phyloP scores from a whole-genome alignment of 2,888 invertebrate species.

The Harmothoe impar region DNA sequence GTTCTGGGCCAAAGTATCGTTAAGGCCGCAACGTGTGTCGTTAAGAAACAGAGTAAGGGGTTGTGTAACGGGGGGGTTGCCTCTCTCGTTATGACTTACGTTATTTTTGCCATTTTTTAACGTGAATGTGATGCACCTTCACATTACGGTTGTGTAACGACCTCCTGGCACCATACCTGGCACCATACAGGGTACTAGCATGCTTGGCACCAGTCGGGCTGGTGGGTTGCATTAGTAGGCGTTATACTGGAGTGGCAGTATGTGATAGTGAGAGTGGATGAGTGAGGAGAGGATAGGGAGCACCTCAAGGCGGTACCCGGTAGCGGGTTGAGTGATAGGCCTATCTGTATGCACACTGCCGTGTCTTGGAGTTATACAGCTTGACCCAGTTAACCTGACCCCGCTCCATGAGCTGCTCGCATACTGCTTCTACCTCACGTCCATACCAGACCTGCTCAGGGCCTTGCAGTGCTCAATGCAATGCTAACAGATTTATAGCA shows the following conservation, averaged over 20 bases:
- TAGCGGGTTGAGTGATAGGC: neutral
- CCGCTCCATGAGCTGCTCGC: neutral
- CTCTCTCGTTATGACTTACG: too few relatives aligned
- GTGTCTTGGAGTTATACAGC: conserved; percentile 9
- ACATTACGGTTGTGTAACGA: too few relatives aligned
- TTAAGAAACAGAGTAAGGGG: too few relatives aligned
- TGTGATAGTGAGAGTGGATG: neutral
- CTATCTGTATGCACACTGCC: conserved; percentile 16
- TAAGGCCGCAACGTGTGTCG: too few relatives aligned
- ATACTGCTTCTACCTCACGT: neutral
- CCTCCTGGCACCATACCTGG: neutral
- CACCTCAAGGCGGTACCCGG: too few relatives aligned
- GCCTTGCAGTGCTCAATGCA: too few relatives aligned
- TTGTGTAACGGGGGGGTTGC: too few relatives aligned
- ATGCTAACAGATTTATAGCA: too few relatives aligned
- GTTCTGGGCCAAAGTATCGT: too few relatives aligned
- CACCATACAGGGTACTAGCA: neutral
- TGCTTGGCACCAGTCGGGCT: neutral
- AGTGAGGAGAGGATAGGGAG: neutral
- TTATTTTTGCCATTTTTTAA: too few relatives aligned
- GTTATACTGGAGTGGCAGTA: neutral
- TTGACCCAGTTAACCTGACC: conserved; percentile 18
- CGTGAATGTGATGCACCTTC: too few relatives aligned
- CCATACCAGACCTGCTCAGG: too few relatives aligned
- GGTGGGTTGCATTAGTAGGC: neutral